A percentile compares a stretch with the other conserved stretches of the same genome.
These are phyloP conservation scores for Deilephila elpenor DNA, from an alignment of 2,888 invertebrate species.

Conservation along the genomic window DNA sequence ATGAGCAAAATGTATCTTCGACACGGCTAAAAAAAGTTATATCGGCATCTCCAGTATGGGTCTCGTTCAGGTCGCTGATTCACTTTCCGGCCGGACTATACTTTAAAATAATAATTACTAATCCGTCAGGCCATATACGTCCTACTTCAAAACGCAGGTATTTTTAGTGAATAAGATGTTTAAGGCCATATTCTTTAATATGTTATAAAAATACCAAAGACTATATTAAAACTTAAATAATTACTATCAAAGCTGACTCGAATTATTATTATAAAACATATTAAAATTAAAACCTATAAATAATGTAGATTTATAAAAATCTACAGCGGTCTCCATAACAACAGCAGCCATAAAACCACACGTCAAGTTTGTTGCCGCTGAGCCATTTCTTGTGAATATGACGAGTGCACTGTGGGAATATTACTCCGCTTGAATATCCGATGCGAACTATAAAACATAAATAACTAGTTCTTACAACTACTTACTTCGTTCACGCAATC, in stretches of 20 bases:
- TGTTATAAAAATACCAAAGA: not conserved
- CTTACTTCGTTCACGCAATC: too few relatives aligned
- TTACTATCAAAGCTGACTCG: not conserved
- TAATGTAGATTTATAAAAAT: not conserved
- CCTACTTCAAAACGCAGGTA: too few relatives aligned
- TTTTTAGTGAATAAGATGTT: too few relatives aligned
- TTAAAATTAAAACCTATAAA: not conserved
- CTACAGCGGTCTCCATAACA: not conserved
- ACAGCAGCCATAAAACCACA: slow-evolving; percentile 18
- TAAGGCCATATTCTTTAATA: too few relatives aligned
- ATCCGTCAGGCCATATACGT: too few relatives aligned
- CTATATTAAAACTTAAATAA: not conserved
- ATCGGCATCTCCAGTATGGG: too few relatives aligned
- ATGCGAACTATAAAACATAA: slow-evolving; percentile 18
- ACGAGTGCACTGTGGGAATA: slow-evolving; percentile 26
- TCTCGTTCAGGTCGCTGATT: too few relatives aligned
- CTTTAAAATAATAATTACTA: not conserved
- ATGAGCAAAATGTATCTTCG: too few relatives aligned
- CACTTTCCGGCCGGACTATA: too few relatives aligned
- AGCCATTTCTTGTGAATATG: slow-evolving; percentile 34
- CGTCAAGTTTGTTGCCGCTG: slow-evolving; percentile 38
- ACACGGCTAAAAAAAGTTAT: too few relatives aligned
- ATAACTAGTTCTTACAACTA: too few relatives aligned
- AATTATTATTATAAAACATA: not conserved
- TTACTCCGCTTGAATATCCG: not conserved